A percentile compares a stretch with the other conserved stretches of the same genome.
These are phyloP conservation scores for Zaprionus lachaisei DNA, from an alignment of 1,140 invertebrate species.

Conservation along the genomic window DNA sequence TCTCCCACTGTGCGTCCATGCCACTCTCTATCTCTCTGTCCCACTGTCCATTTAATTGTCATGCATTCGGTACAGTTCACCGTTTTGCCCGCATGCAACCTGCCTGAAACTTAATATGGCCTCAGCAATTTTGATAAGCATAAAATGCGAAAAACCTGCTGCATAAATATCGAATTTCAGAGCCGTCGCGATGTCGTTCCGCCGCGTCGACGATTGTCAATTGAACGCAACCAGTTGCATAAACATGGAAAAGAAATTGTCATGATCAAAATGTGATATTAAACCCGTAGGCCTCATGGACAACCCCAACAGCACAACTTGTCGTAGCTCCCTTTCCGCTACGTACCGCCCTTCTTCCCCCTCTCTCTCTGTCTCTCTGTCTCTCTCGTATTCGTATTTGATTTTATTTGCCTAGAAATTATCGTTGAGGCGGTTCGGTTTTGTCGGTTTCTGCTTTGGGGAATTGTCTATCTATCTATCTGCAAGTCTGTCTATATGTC, in stretches of 20 bases:
- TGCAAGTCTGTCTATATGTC: not conserved
- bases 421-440: slow-evolving; percentile 54
- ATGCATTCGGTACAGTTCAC: slow-evolving; percentile 67
- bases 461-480: slow-evolving; percentile 20
- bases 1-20: slow-evolving; percentile 9
- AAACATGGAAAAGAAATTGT: slow-evolving; percentile 82
- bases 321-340: not conserved
- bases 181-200: slow-evolving; percentile 61
- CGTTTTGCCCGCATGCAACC: slow-evolving; percentile 64
- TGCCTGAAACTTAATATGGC: slow-evolving; percentile 76
- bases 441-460: slow-evolving; percentile 31
- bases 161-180: slow-evolving; percentile 82
- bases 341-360: not conserved
- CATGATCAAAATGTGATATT: slow-evolving; percentile 82
- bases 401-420: slow-evolving; percentile 80
- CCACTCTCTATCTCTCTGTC: not conserved
- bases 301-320: slow-evolving; percentile 10
- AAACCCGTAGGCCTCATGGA: slow-evolving; percentile 64
- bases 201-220: slow-evolving; percentile 69
- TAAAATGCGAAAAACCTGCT: slow-evolving; percentile 80
- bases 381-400: slow-evolving; percentile 60
- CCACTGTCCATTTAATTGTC: slow-evolving; percentile 61
- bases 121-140: slow-evolving; percentile 80
- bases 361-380: not conserved
- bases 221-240: slow-evolving; percentile 79